Evolutionary conservation across 2,113 vertebrate species (phyloP).

Genomic region (Apeltes quadracus): DNA sequence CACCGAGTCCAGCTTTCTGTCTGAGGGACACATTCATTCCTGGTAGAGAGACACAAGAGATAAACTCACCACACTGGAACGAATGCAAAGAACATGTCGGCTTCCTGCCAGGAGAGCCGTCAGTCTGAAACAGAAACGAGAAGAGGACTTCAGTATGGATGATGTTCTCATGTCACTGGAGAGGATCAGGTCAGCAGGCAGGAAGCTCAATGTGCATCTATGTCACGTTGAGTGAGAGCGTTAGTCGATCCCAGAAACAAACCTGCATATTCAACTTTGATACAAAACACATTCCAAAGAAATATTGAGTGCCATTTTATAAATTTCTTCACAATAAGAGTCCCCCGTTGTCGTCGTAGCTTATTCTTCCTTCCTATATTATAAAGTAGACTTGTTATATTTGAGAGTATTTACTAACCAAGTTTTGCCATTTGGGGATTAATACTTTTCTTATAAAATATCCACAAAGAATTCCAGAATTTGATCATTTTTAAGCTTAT

Average conservation of each 20-base stretch:
- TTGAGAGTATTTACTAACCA: not conserved
- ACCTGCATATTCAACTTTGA: not conserved
- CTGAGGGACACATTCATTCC: constrained; percentile 37
- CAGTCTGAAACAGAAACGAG: constrained; percentile 63
- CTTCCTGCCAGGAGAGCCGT: constrained; percentile 37
- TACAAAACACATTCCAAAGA: not conserved
- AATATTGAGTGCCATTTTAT: too few relatives aligned
- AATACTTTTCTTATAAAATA: too few relatives aligned
- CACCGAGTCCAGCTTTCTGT: constrained; percentile 39
- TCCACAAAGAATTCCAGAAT: too few relatives aligned
- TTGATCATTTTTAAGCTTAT: not conserved
- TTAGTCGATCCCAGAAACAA: not conserved
- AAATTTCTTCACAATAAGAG: too few relatives aligned
- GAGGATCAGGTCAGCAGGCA: constrained; percentile 32
- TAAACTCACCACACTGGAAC: constrained; percentile 64
- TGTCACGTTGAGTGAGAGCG: constrained; percentile 14
- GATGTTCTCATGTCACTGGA: constrained; percentile 38
- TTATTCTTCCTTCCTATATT: not conserved
- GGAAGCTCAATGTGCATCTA: constrained; percentile 12
- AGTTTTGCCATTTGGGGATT: too few relatives aligned
- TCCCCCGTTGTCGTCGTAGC: too few relatives aligned
- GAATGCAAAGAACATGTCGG: constrained; percentile 43
- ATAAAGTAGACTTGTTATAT: not conserved
- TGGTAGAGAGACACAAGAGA: constrained; percentile 44
- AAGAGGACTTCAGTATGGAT: constrained; percentile 21